Evolutionary conservation across 1,140 invertebrate species (phyloP), one percentile per base, ranked within the genome.

Genomic region (Patella vulgata): DNA sequence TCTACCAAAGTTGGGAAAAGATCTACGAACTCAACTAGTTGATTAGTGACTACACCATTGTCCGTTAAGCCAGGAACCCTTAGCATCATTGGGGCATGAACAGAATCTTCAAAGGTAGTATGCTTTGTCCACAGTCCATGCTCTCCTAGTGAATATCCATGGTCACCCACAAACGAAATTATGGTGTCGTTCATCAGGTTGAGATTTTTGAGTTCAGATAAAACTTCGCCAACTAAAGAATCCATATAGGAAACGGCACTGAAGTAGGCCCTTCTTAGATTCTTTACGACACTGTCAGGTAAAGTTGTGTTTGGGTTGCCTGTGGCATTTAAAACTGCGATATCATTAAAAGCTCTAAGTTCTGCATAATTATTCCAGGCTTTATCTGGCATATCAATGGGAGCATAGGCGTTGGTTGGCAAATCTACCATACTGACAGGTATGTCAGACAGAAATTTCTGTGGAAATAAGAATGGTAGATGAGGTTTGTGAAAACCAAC

Each of bases 401-500:
- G 68, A 17, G 68, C 68, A 54, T 62, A 66, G 1, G 52, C 30
- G 54, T 70, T 70, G 19, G 21, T 31, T 19, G 68, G 68, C 39
- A 70, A 23, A 8, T 28, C 21, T 11, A 70, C 46, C 19, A 14
- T 25, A 14, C 52, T 51, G 1, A 46, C 28, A 12, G 63, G 68
- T 21, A 55, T 62, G 83, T 81, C 85, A 91, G 91, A 87, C 77
- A 91, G 79, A 83, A 89, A 95, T 81, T 89, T 79, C 59, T 80
- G 69, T 0, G 93, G 93, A 85, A 89, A 93, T 75, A 92, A 93
- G 0, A 95, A 86, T n/a, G 93, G 93, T 69, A 94, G 90, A 70
- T 95, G 93, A 21, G 93, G 93, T 78, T 94, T 94, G 69, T 93
- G 90, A 82, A 93, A 93, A 1, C 93, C 93, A 76, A 94, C 86